Conservation (phyloP, 2,888 invertebrate species). For the Cataglyphis altisquamis region DNA sequence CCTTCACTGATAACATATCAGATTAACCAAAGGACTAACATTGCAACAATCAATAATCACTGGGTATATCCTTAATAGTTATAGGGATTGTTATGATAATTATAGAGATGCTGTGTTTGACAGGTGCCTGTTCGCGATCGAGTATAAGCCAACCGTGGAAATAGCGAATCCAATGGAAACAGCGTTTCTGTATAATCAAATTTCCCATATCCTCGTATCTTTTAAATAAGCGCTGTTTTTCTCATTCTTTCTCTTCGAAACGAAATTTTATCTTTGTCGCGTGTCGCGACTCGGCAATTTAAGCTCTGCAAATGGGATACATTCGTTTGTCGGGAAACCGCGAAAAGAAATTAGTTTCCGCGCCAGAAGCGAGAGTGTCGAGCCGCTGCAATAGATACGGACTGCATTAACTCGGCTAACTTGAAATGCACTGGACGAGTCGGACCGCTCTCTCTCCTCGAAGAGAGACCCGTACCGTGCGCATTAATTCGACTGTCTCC, state of each 20-base stretch:
- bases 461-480: not conserved
- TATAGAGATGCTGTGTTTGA: slow-evolving; percentile 47
- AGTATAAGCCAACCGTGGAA: not conserved
- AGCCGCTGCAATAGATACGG: slow-evolving; percentile 8
- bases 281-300: slow-evolving; percentile 6
- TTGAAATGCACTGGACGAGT: slow-evolving; percentile 11
- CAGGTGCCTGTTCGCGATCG: slow-evolving; percentile 29
- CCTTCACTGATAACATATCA: slow-evolving; percentile 40
- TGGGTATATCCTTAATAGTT: slow-evolving; percentile 32
- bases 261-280: slow-evolving; percentile 12
- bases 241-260: slow-evolving; percentile 4
- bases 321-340: slow-evolving; percentile 22
- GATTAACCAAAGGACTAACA: slow-evolving; percentile 36
- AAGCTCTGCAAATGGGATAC: not conserved
- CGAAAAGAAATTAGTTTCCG: slow-evolving; percentile 46
- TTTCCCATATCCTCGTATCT: not conserved
- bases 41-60: slow-evolving; percentile 43
- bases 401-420: slow-evolving; percentile 20
- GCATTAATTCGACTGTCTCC: slow-evolving; percentile 37
- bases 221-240: not conserved
- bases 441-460: not conserved
- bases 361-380: not conserved
- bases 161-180: not conserved
- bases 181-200: not conserved
- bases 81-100: slow-evolving; percentile 46